Evolutionary conservation across 2,797 vertebrate species (phyloP).

Genomic region (Lithobates pipiens): DNA sequence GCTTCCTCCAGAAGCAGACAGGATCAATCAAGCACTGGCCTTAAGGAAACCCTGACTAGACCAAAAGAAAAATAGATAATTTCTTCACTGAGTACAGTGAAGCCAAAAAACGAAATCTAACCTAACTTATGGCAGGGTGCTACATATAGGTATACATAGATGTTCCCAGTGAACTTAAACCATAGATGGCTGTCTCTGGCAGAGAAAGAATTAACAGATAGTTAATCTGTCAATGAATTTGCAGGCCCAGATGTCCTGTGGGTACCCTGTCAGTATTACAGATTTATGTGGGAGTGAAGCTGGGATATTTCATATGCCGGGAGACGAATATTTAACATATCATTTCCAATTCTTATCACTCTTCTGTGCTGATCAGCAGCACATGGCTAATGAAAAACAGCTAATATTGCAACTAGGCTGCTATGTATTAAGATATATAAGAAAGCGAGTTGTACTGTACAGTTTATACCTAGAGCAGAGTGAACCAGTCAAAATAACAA

Average conservation of each 20-base stretch:
- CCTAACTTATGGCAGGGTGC: too few relatives aligned
- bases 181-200: neutral
- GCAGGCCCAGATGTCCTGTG: slow-evolving; percentile 43
- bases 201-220: slow-evolving; percentile 1
- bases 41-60: too few relatives aligned
- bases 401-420: neutral
- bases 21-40: too few relatives aligned
- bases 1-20: too few relatives aligned
- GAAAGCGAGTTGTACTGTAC: neutral
- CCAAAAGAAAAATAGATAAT: too few relatives aligned
- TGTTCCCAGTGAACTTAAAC: neutral
- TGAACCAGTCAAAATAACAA: neutral
- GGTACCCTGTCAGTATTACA: slow-evolving; percentile 24
- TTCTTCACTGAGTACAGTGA: too few relatives aligned
- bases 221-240: slow-evolving; percentile 21
- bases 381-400: neutral
- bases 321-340: slow-evolving; percentile 26
- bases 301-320: slow-evolving; percentile 3
- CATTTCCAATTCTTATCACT: neutral
- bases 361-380: neutral
- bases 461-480: neutral
- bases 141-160: neutral
- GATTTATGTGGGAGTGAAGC: slow-evolving; percentile 31
- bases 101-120: too few relatives aligned
- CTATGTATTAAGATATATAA: neutral